Evolutionary conservation across 2,888 invertebrate species (phyloP), one percentile per base, ranked within the genome.

Genomic region (Protonemura montana): DNA sequence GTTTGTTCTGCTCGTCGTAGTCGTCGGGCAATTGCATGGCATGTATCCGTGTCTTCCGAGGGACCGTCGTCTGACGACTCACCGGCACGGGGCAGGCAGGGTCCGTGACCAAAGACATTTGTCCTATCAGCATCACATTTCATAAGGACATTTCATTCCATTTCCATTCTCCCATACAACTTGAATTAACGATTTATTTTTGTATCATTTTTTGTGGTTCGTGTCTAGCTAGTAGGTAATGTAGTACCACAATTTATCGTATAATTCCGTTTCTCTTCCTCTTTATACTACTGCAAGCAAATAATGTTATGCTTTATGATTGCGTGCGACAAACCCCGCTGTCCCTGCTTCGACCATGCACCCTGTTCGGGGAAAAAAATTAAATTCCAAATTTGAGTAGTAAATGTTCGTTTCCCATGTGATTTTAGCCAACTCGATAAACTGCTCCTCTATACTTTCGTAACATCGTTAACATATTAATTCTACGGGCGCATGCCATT

Each of bases 61-160:
- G 59, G 21, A 7, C 59, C 10, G 35, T 35, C 35, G 35, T 35
- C 35, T n/a, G n/a, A n/a, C n/a, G n/a, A n/a, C n/a, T 10, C 35
- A 35, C 35, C 3, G 35, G 35, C 35, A 35, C 35, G 35, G 35
- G 35, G 6, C 59, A 13, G 41, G 41, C 5, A 10, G 59, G 1
- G 59, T 59, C 59, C 59, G 59, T 59, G 59, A 59, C 59, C 59
- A 21, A 59, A 59, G 59, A 59, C 59, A 59, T 59, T 59, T 59
- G 21, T 59, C 59, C 59, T 59, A 59, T 59, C 59, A 59, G 21
- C 59, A 59, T 59, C 59, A 59, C 59, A 59, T 59, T 21, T 59
- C 59, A 59, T 59, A 59, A 59, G 59, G 6, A 59, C 59, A 59
- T 59, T 59, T 59, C 21, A 59, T 59, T 59, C 59, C 59, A 59